phyloP scores from a whole-genome alignment of 2,113 vertebrate species.

The Tragelaphus imberbis region DNA sequence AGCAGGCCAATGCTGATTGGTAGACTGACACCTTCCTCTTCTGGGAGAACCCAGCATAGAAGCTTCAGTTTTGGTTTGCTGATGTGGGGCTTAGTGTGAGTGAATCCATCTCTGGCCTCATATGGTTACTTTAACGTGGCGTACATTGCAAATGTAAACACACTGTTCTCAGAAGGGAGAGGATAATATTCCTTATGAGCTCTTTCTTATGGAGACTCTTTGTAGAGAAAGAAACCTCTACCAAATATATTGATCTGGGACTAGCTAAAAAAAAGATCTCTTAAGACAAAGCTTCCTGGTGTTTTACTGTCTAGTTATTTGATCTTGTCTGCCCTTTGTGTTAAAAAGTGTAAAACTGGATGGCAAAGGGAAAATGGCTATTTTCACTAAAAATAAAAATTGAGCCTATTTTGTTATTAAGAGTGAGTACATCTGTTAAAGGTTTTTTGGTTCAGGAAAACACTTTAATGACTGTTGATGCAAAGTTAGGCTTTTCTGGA shows the following conservation, averaged over 20 bases:
- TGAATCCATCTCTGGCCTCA: not conserved
- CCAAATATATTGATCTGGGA: not conserved
- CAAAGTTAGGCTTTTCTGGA: not conserved
- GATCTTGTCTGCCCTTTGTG: slow-evolving; percentile 2
- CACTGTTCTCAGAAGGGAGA: not conserved
- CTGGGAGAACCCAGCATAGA: not conserved
- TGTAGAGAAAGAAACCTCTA: not conserved
- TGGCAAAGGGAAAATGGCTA: not conserved
- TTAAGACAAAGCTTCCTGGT: not conserved
- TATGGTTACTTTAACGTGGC: not conserved
- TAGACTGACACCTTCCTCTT: not conserved
- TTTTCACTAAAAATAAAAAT: not conserved
- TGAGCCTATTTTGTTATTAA: not conserved
- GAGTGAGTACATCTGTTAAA: not conserved
- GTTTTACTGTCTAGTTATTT: not conserved
- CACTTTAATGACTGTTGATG: not conserved
- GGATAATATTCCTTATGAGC: not conserved
- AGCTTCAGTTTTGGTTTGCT: not conserved
- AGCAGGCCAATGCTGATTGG: not conserved
- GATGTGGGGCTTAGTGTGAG: not conserved
- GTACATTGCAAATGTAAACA: not conserved
- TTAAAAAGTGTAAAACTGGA: not conserved
- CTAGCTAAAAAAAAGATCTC: not conserved
- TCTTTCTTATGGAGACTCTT: not conserved
- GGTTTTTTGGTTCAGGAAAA: not conserved